These are phyloP conservation scores for Cotesia glomerata DNA, from an alignment of 1,140 invertebrate genomes.

Conservation along the genomic window DNA sequence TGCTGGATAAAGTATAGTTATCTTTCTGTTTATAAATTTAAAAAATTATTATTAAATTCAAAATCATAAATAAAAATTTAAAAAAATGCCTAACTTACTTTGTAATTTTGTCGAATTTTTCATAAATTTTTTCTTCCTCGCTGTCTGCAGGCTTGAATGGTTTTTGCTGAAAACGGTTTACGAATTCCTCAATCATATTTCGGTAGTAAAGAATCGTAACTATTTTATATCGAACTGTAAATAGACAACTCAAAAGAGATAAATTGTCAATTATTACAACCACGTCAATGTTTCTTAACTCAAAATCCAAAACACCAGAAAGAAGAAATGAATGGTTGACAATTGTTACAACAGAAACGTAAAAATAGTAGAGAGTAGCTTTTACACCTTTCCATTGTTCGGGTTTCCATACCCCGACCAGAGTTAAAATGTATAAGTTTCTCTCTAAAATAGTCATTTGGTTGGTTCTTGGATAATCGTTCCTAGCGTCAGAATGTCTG, in stretches of 20 bases:
- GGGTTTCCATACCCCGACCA: background rate
- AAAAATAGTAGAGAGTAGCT: background rate
- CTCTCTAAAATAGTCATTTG: too few relatives aligned
- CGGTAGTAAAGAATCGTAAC: background rate
- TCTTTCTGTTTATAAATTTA: background rate
- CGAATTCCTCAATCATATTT: background rate
- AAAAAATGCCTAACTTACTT: background rate
- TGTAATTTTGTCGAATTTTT: background rate
- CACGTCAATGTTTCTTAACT: background rate
- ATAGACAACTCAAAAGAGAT: background rate
- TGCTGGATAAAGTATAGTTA: background rate
- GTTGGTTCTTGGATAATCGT: too few relatives aligned
- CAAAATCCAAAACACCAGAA: background rate
- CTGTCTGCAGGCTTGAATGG: background rate
- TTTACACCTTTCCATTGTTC: background rate
- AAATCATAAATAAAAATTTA: background rate
- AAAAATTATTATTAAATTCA: background rate
- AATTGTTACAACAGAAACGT: background rate
- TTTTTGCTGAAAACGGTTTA: background rate
- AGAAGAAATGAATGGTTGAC: background rate
- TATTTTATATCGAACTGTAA: background rate
- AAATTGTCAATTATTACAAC: background rate
- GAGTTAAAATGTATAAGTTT: background rate
- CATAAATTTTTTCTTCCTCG: background rate
- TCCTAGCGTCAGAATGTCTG: too few relatives aligned